A percentile compares a stretch with the other conserved stretches of the same genome.
Evolutionary conservation across 2,113 vertebrate genomes (phyloP).

Genomic region (Podocnemis expansa): DNA sequence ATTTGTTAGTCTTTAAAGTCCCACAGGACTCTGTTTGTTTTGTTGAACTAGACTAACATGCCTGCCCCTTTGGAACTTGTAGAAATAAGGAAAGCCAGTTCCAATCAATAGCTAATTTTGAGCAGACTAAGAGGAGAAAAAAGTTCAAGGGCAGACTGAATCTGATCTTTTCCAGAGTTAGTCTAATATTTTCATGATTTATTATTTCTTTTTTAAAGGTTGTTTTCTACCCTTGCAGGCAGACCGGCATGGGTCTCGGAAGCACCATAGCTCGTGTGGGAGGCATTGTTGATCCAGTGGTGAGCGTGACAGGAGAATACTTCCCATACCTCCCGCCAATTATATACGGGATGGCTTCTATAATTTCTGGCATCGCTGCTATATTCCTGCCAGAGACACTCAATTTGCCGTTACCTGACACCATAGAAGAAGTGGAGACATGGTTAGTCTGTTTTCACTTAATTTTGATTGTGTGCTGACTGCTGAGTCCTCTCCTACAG

Average conservation of each 20-base stretch:
- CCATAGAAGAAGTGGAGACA: constrained; percentile 81
- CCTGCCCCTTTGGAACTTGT: too few species aligned
- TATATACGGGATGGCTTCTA: constrained; percentile 78
- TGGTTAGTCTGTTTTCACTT: constrained; percentile 62
- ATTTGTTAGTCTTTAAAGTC: too few species aligned
- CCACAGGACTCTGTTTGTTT: too few species aligned
- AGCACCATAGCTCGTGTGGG: constrained; percentile 79
- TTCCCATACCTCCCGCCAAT: constrained; percentile 76
- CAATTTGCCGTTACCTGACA: constrained; percentile 78
- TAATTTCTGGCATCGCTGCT: constrained; percentile 77
- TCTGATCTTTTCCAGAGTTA: not conserved
- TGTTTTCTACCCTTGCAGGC: constrained; percentile 64
- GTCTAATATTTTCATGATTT: not conserved
- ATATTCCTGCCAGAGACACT: constrained; percentile 83
- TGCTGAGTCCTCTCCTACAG: not conserved
- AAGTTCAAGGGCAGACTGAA: not conserved
- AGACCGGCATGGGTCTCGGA: constrained; percentile 81
- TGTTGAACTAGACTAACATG: too few species aligned
- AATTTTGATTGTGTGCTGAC: not conserved
- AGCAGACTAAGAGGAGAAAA: not conserved
- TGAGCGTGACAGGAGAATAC: constrained; percentile 71
- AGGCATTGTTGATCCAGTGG: constrained; percentile 81
- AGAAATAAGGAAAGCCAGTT: not conserved
- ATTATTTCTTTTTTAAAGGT: not conserved
- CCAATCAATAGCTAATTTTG: not conserved